Base-by-base conservation (phyloP, 1,140 invertebrate genomes). In the Drosophila sp. region DNA sequence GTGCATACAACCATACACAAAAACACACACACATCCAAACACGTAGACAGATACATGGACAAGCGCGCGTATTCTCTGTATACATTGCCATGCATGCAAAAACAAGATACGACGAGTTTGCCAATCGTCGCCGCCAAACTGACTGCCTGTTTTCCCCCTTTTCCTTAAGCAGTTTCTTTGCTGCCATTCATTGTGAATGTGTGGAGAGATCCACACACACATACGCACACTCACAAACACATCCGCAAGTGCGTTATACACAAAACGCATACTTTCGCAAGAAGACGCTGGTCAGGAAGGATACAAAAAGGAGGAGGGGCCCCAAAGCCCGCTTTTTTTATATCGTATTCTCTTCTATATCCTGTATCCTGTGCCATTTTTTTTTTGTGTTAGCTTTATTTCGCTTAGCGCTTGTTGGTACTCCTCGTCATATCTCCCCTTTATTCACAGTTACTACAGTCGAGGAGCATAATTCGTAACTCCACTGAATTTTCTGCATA, bases 21-120 rank as follows among this genome's bases (percentile, higher is more conserved):
- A 47, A 29, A 44, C 44, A 70, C 57, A 60, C 33, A 58, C 50
- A 61, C 38, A 56, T 54, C 65, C 56, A 56, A 29, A 25, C 38
- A 40, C 60, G 4, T 33, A 62, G 60, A 29, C 38, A 25, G n/a
- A 38, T 57, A 58, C 40, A 47, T 44, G 78, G 64, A 62, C n/a
- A 60, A 64, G 63, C 60, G 75, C 63, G 68, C 76, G 69, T 75
- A 69, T 78, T 72, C 70, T 77, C 74, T 62, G 68, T 74, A 72
- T 75, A 79, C 74, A 78, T 78, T 78, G 75, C 60, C 75, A 78
- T 77, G 74, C 76, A 79, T 79, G 75, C 76, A 78, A 79, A 72
- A 76, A 79, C 65, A 74, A 78, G 76, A 79, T 73, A 73, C 76
- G 64, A 79, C 75, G 76, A 60, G 76, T 72, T 78, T 70, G 76